Percentiles rank a stretch among this genome's conserved stretches.
phyloP scores from a whole-genome alignment of 2,888 invertebrate genomes.

The Monochamus alternatus region DNA sequence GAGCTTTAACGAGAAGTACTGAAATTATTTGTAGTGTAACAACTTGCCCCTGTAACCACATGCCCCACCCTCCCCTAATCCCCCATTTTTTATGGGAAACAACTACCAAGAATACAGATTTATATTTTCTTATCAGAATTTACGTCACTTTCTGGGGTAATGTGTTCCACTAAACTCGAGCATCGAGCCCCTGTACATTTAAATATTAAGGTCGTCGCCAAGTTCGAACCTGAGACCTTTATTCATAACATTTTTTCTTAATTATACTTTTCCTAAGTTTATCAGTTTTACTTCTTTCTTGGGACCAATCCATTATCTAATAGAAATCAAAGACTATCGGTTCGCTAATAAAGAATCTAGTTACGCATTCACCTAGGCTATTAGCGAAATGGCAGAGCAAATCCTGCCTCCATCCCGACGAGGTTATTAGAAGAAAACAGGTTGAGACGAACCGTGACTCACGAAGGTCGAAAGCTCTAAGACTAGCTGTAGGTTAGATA shows the following conservation, averaged over 20 bases:
- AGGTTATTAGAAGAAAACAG: constrained; percentile 47
- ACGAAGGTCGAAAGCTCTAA: constrained; percentile 50
- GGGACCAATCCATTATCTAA: background rate
- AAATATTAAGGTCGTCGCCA: too few relatives aligned
- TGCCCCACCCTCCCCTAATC: constrained; percentile 9
- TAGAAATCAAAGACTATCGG: background rate
- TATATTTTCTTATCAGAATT: too few relatives aligned
- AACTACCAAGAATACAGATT: too few relatives aligned
- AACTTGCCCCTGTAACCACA: background rate
- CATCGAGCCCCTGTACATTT: too few relatives aligned
- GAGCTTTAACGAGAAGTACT: background rate
- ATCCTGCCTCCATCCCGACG: constrained; percentile 20
- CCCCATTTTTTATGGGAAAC: too few relatives aligned
- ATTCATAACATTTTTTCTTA: too few relatives aligned
- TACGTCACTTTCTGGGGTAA: too few relatives aligned
- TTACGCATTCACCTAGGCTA: constrained; percentile 31
- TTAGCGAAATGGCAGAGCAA: constrained; percentile 26
- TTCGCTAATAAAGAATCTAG: background rate
- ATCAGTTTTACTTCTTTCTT: too few relatives aligned
- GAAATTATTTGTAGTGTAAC: constrained; percentile 1
- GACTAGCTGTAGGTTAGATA: constrained; percentile 53
- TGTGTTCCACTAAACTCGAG: too few relatives aligned
- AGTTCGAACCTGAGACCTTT: too few relatives aligned
- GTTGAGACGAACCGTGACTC: constrained; percentile 53
- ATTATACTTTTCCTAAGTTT: too few relatives aligned